A percentile compares a stretch with the other conserved stretches of the same genome.
Conservation (phyloP, 2,113 vertebrate genomes). For the Spilogale gracilis region DNA sequence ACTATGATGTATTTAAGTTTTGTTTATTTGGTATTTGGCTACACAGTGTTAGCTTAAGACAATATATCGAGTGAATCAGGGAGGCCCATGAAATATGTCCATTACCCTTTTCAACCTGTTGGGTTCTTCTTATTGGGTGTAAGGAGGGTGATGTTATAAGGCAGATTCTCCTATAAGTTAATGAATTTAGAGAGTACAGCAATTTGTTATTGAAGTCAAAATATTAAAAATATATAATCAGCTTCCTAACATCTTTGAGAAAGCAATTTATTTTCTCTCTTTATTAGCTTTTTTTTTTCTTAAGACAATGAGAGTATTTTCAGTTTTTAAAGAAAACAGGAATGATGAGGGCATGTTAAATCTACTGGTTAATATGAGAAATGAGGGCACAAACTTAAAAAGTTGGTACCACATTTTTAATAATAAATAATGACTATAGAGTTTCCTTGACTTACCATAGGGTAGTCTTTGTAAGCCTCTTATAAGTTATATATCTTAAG, state of each 20-base stretch:
- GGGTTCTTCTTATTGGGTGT: slow-evolving; percentile 46
- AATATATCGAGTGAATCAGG: not conserved
- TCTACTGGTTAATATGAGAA: not conserved
- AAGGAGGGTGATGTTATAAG: not conserved
- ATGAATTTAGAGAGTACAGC: not conserved
- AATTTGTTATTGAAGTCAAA: slow-evolving; percentile 59
- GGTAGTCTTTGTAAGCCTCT: not conserved
- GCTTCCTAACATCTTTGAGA: not conserved
- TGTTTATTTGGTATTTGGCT: not conserved
- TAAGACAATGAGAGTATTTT: slow-evolving; percentile 4
- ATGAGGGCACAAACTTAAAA: not conserved
- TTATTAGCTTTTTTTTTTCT: not conserved
- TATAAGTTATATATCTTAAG: not conserved
- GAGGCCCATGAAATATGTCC: not conserved
- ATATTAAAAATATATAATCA: not conserved
- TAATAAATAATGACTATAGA: not conserved
- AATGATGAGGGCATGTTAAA: not conserved
- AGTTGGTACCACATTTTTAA: not conserved
- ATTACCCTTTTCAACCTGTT: not conserved
- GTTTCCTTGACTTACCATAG: not conserved
- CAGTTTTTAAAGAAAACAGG: not conserved
- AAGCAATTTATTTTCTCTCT: slow-evolving; percentile 40
- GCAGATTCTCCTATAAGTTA: not conserved
- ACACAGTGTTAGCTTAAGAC: not conserved
- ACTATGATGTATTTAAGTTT: not conserved